A percentile compares a stretch with the other conserved stretches of the same genome.
Conservation (phyloP, 1,140 invertebrate genomes). For the Bactericera cockerelli region DNA sequence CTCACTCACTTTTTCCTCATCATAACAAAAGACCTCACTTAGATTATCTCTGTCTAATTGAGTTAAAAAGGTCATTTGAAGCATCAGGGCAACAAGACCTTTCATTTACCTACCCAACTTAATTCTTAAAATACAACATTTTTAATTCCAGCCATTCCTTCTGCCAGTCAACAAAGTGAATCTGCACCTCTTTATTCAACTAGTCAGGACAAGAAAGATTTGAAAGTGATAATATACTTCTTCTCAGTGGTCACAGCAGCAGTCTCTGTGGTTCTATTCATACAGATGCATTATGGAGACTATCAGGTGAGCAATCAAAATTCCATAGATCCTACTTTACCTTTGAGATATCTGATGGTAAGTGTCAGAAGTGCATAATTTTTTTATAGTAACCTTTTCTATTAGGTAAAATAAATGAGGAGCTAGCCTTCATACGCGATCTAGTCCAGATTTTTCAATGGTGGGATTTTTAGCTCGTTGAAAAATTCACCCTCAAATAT, state of each 20-base stretch:
- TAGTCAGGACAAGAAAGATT: slow-evolving; percentile 12
- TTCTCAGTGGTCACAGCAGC: slow-evolving; percentile 24
- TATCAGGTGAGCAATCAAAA: slow-evolving; percentile 35
- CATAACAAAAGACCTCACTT: no score
- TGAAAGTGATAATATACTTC: slow-evolving; percentile 14
- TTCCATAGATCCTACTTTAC: slow-evolving; percentile 4
- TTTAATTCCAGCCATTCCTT: slow-evolving; percentile 12
- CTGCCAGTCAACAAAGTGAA: slow-evolving; percentile 14
- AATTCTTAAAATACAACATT: no score
- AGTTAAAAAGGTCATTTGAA: no score
- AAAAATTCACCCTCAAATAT: no score
- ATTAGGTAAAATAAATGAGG: slow-evolving; percentile 9
- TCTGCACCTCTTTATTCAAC: slow-evolving; percentile 16
- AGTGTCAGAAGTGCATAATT: background rate
- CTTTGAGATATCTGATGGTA: background rate
- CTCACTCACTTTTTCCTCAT: no score
- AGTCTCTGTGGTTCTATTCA: slow-evolving; percentile 45
- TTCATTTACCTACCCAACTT: no score
- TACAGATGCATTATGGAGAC: slow-evolving; percentile 48
- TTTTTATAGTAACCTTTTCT: background rate
- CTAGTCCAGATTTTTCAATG: no score
- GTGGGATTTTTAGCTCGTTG: no score
- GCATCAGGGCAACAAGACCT: no score
- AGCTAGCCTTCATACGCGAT: no score
- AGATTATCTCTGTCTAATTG: no score